Base-by-base conservation (phyloP, 2,113 vertebrate species). In the Cariama cristata region DNA sequence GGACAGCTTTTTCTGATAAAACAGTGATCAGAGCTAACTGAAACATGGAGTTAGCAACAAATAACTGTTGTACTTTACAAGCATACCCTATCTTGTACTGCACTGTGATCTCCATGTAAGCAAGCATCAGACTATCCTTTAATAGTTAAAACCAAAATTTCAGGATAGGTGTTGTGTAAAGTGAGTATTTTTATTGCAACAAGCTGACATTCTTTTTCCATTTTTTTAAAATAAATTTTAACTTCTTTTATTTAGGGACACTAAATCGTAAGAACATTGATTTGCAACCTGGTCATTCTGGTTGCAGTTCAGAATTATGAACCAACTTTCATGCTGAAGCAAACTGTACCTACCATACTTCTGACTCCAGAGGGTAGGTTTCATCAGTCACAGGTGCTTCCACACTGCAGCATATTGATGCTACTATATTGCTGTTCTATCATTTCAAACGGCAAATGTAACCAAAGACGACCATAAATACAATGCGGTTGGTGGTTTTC, bases 401-500 rank as follows among this genome's bases (percentile, higher is more conserved):
- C 19, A 35, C 6, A 10, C 19, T 3, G 2, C 23, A 79, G 7
- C 7, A 33, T 35, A 47, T 44, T 26, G 32, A 23, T 6, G 4
- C 1, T 49, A 7, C 19, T 67, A 12, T 45, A 47, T 79, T 88
- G 67, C 7, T 58, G 12, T 73, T 64, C 44, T 40, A 11, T 73
- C 9, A 56, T 52, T 64, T 85, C 60, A 67, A 91, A 32, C 12
- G 50, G 24, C 9, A 80, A 32, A 9, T 56, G 3, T 76, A 86
- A 55, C 24, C 52, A 15, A 72, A 64, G n/a, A 63, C 7, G 11
- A 50, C 18, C 4, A 8, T 9, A 9, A 72, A 6, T 55, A 53
- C 26, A 67, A 4, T n/a, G 14, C 22, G 64, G 68, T 76, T 0
- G 0, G 4, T 60, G 11, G 4, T 52, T 86, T 90, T 83, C 18